Base-by-base conservation (phyloP, 2,113 vertebrate species). In the Garra rufa region DNA sequence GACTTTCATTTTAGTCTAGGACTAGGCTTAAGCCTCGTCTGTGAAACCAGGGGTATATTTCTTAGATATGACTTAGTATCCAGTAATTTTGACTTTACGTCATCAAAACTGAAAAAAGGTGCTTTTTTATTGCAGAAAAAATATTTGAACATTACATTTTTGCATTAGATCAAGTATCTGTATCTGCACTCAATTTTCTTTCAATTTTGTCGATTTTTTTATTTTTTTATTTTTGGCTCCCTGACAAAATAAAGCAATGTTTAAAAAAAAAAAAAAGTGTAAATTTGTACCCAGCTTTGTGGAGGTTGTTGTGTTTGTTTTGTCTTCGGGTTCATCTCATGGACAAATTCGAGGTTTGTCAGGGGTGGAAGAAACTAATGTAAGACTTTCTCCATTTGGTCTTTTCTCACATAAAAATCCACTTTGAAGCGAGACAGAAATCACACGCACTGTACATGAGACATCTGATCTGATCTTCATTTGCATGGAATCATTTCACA, bases 401-500 rank as follows among this genome's bases (percentile, higher is more conserved):
- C 0, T 70, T 26, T 50, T 61, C 63, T 61, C n/a, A 44, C 6
- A 0, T 21, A 11, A 19, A 28, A 38, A n/a, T 21, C 55, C 17
- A n/a, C 11, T 59, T 79, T 59, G 63, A 52, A n/a, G 15, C 21
- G 7, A 34, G 59, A 8, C 57, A 69, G 41, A 70, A 59, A 71
- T 57, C 38, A 26, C 24, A 15, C 24, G 24, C 63, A 34, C 15
- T 48, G 9, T 2, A 28, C 30, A 34, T 26, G 50, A 63, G 38
- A 59, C 14, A 30, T 55, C 44, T 59, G 28, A 83, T 83, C 75
- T 78, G 44, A 82, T 73, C 76, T 70, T 52, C 9, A 83, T 82
- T 85, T 71, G 50, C 61, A 80, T 76, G 63, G 38, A 76, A 77
- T 80, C 52, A 75, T 50, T 81, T 80, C 69, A 24, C 46, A 46